phyloP scores from a whole-genome alignment of 1,140 invertebrate species.

The Drosophila nasuta region DNA sequence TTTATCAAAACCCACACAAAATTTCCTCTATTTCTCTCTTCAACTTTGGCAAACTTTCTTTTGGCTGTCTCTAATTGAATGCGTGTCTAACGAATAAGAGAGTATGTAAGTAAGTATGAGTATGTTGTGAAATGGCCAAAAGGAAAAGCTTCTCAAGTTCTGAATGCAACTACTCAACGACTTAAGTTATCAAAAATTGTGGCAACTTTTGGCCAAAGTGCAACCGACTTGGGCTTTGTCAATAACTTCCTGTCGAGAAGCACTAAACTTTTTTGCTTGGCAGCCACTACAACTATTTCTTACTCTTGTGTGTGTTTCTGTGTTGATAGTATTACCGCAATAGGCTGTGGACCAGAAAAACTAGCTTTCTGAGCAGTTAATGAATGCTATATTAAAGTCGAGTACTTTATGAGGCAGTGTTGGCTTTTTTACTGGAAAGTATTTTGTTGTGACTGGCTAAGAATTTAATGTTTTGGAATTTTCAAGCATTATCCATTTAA shows the following conservation, averaged over 20 bases:
- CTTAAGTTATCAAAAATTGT: slow-evolving; percentile 49
- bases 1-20: slow-evolving; percentile 56
- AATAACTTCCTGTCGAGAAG: slow-evolving; percentile 19
- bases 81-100: slow-evolving; percentile 11
- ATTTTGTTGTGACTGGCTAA: neutral
- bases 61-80: slow-evolving; percentile 68
- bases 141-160: slow-evolving; percentile 36
- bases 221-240: slow-evolving; percentile 9
- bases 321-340: slow-evolving; percentile 5
- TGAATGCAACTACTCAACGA: slow-evolving; percentile 42
- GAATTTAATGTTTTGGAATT: no score
- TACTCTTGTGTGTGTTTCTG: neutral
- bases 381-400: neutral
- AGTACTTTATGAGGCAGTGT: neutral
- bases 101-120: slow-evolving; percentile 5
- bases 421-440: neutral
- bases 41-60: slow-evolving; percentile 27
- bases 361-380: neutral
- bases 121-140: slow-evolving; percentile 18
- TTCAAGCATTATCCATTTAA: no score
- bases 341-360: neutral
- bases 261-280: slow-evolving; percentile 13
- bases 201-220: slow-evolving; percentile 23
- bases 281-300: neutral
- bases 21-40: slow-evolving; percentile 62